Evolutionary conservation across 1,140 invertebrate genomes (phyloP).

Genomic region (Drosophila varians): DNA sequence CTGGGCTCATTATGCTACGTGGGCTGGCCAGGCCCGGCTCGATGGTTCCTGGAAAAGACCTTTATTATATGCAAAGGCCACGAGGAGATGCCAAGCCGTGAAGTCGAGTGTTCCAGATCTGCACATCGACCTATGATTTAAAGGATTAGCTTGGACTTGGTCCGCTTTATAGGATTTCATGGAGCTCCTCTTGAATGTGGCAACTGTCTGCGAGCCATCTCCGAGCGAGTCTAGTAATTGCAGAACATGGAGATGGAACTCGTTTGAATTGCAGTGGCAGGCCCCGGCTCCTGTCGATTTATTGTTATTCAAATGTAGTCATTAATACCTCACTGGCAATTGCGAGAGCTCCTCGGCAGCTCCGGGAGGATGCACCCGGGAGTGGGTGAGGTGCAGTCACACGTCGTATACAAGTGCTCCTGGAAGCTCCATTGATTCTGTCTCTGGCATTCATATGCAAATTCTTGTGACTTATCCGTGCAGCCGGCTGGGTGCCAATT

Average conservation of each 20-base stretch:
- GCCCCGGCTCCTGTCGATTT: slow-evolving; percentile 15
- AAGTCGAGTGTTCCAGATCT: neutral
- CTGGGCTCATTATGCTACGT: slow-evolving; percentile 70
- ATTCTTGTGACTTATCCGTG: slow-evolving; percentile 31
- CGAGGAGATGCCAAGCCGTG: neutral
- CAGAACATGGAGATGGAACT: neutral
- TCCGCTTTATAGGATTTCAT: neutral
- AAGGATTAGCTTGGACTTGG: neutral
- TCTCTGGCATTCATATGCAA: slow-evolving; percentile 45
- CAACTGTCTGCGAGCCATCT: too few species aligned
- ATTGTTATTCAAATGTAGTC: slow-evolving; percentile 80
- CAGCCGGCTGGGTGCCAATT: slow-evolving; percentile 20
- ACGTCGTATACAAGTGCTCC: slow-evolving; percentile 24
- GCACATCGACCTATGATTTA: neutral
- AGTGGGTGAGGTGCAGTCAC: slow-evolving; percentile 12
- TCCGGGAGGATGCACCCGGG: slow-evolving; percentile 7
- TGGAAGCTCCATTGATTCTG: slow-evolving; percentile 1
- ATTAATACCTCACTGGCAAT: slow-evolving; percentile 79
- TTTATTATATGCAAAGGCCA: slow-evolving; percentile 7
- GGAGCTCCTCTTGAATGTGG: neutral
- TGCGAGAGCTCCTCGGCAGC: slow-evolving; percentile 42
- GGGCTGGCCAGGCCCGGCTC: slow-evolving; percentile 23
- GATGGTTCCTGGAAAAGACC: slow-evolving; percentile 52
- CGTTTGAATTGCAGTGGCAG: slow-evolving; percentile 18
- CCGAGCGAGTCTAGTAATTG: neutral